A percentile compares a stretch with the other conserved stretches of the same genome.
Evolutionary conservation across 2,888 invertebrate genomes (phyloP).

Genomic region (Melikaiella ostensackeni): DNA sequence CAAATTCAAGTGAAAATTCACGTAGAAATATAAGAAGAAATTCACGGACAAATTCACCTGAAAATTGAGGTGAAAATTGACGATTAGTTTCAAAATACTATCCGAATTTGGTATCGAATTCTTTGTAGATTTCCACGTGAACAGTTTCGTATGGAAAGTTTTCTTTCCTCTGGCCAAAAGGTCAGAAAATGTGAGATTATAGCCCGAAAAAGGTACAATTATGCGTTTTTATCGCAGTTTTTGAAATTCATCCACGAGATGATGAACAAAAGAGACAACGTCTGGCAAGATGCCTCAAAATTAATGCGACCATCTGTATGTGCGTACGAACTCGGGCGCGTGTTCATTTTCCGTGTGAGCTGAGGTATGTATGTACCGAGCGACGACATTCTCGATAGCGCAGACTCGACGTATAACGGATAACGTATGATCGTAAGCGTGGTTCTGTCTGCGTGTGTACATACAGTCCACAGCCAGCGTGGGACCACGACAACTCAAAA

Average conservation of each 20-base stretch:
- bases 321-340: constrained; percentile 1
- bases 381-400: constrained; percentile 57
- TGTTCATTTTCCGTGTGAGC: constrained; percentile 31
- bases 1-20: too few relatives aligned
- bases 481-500: constrained; percentile 75
- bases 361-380: constrained; percentile 49
- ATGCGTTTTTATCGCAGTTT: neutral
- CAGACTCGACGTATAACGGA: constrained; percentile 56
- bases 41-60: too few relatives aligned
- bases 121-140: too few relatives aligned
- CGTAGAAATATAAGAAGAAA: too few relatives aligned
- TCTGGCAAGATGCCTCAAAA: neutral
- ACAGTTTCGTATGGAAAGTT: too few relatives aligned
- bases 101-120: too few relatives aligned
- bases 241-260: neutral
- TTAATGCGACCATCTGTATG: constrained; percentile 15
- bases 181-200: too few relatives aligned
- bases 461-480: constrained; percentile 71
- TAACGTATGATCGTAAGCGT: constrained; percentile 52
- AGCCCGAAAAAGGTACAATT: neutral
- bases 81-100: too few relatives aligned
- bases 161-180: too few relatives aligned
- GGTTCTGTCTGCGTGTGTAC: constrained; percentile 45
- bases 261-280: neutral
- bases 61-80: too few relatives aligned